These are phyloP conservation scores for Manis javanica DNA, from an alignment of 2,797 vertebrate genomes.

Conservation along the genomic window DNA sequence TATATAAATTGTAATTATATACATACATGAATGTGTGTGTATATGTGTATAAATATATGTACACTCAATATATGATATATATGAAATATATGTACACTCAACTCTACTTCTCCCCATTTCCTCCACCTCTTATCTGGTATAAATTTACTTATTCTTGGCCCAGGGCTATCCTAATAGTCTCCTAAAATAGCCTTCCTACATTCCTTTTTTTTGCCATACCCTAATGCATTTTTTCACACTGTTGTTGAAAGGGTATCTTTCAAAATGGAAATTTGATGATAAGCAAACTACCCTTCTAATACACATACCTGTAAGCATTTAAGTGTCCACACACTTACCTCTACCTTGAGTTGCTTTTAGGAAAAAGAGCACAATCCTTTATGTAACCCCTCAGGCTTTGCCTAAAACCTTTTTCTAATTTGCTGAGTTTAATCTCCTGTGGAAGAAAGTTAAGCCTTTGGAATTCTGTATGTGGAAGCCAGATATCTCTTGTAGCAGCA, in stretches of 20 bases:
- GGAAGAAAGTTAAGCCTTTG: neutral
- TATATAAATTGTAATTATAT: too few species aligned
- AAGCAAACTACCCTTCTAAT: neutral
- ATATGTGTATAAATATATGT: too few species aligned
- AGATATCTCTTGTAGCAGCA: neutral
- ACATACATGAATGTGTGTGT: too few species aligned
- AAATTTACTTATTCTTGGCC: neutral
- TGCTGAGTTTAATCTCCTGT: neutral
- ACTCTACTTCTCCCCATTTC: neutral
- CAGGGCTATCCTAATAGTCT: neutral
- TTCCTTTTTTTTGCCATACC: accelerated
- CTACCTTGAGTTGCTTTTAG: neutral
- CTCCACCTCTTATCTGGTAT: neutral
- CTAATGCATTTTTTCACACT: neutral
- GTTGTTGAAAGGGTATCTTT: neutral
- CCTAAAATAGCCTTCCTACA: neutral
- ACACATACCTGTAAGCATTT: neutral
- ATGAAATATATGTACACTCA: neutral
- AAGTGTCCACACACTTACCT: neutral
- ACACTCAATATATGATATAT: neutral
- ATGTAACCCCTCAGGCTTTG: neutral
- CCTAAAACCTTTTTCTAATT: neutral
- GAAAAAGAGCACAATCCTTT: neutral
- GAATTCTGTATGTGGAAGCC: neutral
- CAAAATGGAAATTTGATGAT: neutral